A percentile compares a stretch with the other conserved stretches of the same genome.
These are phyloP conservation scores for Polyommatus icarus DNA, from an alignment of 2,888 invertebrate species.

Conservation along the genomic window DNA sequence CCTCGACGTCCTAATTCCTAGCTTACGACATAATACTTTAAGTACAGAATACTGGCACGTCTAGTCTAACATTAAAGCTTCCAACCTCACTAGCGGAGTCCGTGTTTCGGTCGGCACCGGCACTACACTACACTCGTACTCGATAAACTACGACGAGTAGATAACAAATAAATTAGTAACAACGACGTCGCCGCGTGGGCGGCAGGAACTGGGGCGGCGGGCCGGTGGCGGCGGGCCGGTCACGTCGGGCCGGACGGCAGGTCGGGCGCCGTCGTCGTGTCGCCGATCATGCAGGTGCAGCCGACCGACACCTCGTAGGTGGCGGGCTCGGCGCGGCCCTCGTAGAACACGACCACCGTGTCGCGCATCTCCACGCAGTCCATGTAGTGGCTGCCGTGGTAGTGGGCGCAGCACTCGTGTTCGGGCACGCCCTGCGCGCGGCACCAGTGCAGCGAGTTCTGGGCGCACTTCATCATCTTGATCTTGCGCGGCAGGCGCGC, in stretches of 20 bases:
- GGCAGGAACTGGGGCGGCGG: too few relatives aligned
- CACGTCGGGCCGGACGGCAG: slow-evolving; percentile 41
- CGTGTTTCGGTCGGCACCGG: slow-evolving; percentile 7
- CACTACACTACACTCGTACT: background rate
- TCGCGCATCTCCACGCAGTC: slow-evolving; percentile 69
- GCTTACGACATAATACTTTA: background rate
- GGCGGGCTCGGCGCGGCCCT: slow-evolving; percentile 41
- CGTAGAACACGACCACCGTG: slow-evolving; percentile 64
- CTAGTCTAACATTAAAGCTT: slow-evolving; percentile 10
- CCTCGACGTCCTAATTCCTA: background rate
- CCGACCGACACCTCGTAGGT: slow-evolving; percentile 62
- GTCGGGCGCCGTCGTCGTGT: slow-evolving; percentile 45
- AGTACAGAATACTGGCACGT: slow-evolving; percentile 5
- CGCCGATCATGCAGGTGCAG: slow-evolving; percentile 67
- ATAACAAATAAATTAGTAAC: slow-evolving; percentile 21
- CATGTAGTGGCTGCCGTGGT: slow-evolving; percentile 55
- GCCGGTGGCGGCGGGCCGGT: slow-evolving; percentile 37
- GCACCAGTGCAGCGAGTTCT: slow-evolving; percentile 59
- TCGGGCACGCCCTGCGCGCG: slow-evolving; percentile 49
- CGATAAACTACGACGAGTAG: background rate
- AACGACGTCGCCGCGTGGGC: too few relatives aligned
- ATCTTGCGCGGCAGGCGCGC: slow-evolving; percentile 64
- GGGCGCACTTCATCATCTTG: slow-evolving; percentile 64
- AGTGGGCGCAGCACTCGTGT: slow-evolving; percentile 65
- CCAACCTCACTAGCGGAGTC: background rate